These are phyloP conservation scores for Carcina quercana DNA, from an alignment of 2,888 invertebrate species.

Conservation along the genomic window DNA sequence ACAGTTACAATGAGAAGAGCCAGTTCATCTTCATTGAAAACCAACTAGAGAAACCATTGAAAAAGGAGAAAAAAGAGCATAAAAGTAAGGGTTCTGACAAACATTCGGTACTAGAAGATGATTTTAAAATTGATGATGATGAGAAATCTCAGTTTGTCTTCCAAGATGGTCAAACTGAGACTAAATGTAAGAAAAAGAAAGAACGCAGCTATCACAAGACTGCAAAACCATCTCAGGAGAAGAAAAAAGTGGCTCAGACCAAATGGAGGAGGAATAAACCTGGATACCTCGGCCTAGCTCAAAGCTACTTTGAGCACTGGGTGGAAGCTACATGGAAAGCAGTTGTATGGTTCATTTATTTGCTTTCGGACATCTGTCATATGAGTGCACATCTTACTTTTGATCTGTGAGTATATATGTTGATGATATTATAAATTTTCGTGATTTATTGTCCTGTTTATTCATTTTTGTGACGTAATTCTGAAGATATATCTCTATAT, in stretches of 20 bases:
- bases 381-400: conserved; percentile 83
- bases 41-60: conserved; percentile 47
- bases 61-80: conserved; percentile 54
- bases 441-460: too few species aligned
- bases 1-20: conserved; percentile 43
- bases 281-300: conserved; percentile 56
- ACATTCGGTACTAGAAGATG: conserved; percentile 35
- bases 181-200: conserved; percentile 62
- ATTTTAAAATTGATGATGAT: conserved; percentile 46
- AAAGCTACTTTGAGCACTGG: conserved; percentile 70
- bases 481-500: too few species aligned
- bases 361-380: conserved; percentile 86
- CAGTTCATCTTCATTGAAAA: conserved; percentile 66
- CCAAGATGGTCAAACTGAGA: conserved; percentile 49
- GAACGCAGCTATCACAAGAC: conserved; percentile 46
- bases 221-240: conserved; percentile 49
- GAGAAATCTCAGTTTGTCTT: conserved; percentile 44
- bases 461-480: too few species aligned
- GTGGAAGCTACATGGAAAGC: conserved; percentile 75
- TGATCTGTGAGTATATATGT: conserved; percentile 81
- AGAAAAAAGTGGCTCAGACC: conserved; percentile 61
- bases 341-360: conserved; percentile 84
- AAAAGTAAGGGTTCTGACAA: conserved; percentile 36
- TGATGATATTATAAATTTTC: too few species aligned
- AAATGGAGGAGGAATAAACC: conserved; percentile 57